Percentiles rank a stretch among this genome's conserved stretches.
Evolutionary conservation across 2,888 invertebrate species (phyloP).

Genomic region (Tetranychus truncatus): DNA sequence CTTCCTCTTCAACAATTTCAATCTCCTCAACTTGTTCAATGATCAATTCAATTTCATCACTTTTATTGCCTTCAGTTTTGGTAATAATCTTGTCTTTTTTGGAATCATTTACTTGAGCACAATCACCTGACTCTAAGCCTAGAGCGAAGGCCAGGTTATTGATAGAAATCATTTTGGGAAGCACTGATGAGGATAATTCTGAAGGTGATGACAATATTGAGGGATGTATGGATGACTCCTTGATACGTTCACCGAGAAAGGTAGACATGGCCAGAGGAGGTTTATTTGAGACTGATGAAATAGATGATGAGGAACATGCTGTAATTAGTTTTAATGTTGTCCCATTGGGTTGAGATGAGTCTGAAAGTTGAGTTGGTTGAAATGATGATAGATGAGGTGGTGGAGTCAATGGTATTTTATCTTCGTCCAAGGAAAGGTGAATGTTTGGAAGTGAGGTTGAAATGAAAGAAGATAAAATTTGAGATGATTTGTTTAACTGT

Average conservation of each 20-base stretch:
- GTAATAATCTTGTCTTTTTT: not conserved
- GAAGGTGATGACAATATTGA: not conserved
- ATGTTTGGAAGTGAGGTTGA: slow-evolving; percentile 13
- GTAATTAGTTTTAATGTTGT: not conserved
- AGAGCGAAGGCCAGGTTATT: slow-evolving; percentile 1
- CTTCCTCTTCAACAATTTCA: not conserved
- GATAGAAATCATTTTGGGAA: slow-evolving; percentile 6
- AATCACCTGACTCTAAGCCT: not conserved
- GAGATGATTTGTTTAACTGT: not conserved
- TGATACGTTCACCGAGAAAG: not conserved
- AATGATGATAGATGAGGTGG: not conserved
- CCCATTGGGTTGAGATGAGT: not conserved
- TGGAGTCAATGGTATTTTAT: slow-evolving; percentile 9
- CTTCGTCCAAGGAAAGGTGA: slow-evolving; percentile 7
- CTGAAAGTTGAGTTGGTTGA: not conserved
- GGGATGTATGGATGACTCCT: not conserved
- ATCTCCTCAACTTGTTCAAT: not conserved
- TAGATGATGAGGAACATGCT: not conserved
- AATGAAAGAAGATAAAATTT: not conserved
- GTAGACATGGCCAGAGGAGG: not conserved
- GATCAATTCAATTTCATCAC: not conserved
- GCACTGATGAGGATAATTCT: not conserved
- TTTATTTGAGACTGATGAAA: not conserved
- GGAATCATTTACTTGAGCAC: slow-evolving; percentile 2
- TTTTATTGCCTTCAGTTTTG: not conserved